Percentiles rank a stretch among this genome's conserved stretches.
Conservation (phyloP, 2,888 invertebrate genomes). For the Meghimatium bilineatum region DNA sequence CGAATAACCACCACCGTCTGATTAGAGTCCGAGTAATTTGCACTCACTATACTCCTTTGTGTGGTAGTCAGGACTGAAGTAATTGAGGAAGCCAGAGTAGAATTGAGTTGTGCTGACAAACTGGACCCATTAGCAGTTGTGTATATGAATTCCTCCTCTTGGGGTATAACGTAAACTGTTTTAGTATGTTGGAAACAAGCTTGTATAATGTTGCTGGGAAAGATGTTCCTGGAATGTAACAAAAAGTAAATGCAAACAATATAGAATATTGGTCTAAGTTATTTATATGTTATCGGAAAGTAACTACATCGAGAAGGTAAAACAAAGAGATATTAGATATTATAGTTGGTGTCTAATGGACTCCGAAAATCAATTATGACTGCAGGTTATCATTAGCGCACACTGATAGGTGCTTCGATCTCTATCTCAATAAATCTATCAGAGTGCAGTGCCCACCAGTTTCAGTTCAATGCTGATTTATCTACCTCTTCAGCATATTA, state of each 20-base stretch:
- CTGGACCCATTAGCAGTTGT: conserved; percentile 28
- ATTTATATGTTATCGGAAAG: no score
- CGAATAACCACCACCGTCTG: conserved; percentile 56
- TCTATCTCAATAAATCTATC: no score
- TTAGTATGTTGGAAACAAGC: conserved; percentile 81
- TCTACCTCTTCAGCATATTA: no score
- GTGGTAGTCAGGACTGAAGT: conserved; percentile 52
- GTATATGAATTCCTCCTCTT: conserved; percentile 44
- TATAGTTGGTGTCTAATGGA: no score
- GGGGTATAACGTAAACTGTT: conserved; percentile 77
- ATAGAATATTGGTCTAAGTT: no score
- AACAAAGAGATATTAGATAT: no score
- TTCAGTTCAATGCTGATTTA: no score
- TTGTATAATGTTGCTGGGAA: conserved; percentile 82
- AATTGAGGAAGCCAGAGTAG: conserved; percentile 52
- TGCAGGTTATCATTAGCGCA: no score
- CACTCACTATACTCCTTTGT: conserved; percentile 49
- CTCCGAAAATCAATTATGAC: no score
- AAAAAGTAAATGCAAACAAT: neutral
- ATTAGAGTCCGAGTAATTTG: conserved; percentile 49
- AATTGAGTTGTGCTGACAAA: conserved; percentile 47
- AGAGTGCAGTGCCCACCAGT: no score
- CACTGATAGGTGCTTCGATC: no score
- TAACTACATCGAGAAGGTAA: no score
- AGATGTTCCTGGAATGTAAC: conserved; percentile 71